Conservation (phyloP, 2,797 vertebrate species). For the Kryptolebias ocellatus region DNA sequence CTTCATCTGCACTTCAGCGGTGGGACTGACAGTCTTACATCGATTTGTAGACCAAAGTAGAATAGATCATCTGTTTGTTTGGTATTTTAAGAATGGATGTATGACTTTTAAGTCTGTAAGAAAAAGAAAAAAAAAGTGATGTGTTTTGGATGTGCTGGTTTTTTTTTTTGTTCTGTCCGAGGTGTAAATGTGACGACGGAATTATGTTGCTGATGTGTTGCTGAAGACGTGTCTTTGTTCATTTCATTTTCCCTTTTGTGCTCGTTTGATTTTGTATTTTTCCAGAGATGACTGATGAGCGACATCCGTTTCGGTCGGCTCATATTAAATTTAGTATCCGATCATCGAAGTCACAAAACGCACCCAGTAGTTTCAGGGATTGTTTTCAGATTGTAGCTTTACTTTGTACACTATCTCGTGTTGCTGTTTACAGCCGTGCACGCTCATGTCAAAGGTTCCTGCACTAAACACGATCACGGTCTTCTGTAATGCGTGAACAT, state of each 20-base stretch:
- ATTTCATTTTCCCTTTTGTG: background rate
- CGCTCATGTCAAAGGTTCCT: background rate
- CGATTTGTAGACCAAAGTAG: constrained; percentile 32
- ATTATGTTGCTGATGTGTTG: constrained; percentile 21
- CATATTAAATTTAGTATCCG: background rate
- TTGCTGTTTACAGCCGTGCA: too few relatives aligned
- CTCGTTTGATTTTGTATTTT: background rate
- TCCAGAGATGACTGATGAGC: background rate
- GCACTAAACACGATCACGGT: background rate
- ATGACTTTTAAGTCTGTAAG: background rate
- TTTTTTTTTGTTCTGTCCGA: constrained; percentile 9
- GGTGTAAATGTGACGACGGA: constrained; percentile 32
- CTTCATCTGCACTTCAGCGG: constrained; percentile 30
- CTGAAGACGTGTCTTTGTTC: constrained; percentile 13
- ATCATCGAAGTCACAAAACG: constrained; percentile 14
- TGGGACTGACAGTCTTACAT: constrained; percentile 45
- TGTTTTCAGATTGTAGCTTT: constrained; percentile 8
- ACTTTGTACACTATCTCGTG: background rate
- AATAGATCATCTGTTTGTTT: constrained; percentile 21
- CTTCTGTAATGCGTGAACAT: background rate
- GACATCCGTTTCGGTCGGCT: background rate
- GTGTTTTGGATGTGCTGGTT: background rate
- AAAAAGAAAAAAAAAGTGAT: background rate
- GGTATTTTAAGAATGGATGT: constrained; percentile 24
- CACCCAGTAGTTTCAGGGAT: constrained; percentile 10